Base-by-base conservation (phyloP, 2,113 vertebrate species). In the Eonycteris spelaea region DNA sequence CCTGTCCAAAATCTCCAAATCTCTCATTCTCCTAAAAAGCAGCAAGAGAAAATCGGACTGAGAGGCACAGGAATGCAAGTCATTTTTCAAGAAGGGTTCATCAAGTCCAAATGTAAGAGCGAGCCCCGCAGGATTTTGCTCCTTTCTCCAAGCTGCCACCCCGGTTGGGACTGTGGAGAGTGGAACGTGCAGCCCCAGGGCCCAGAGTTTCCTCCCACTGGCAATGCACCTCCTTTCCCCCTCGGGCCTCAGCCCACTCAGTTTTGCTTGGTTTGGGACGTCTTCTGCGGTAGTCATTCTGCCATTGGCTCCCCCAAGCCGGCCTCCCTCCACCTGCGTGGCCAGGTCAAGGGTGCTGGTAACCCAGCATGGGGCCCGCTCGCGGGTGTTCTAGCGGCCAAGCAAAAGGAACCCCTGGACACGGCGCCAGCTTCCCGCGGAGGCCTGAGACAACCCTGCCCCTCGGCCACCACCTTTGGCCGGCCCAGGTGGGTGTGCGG, bases 321-420 rank as follows among this genome's bases (percentile, higher is more conserved):
- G 4, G 38, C 26, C 65, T 59, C 77, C 61, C 45, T 55, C 19
- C 65, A 5, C 35, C 28, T 6, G 57, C 26, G 96, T 91, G 98
- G 53, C 83, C 97, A 65, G 98, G 97, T 63, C 98, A 98, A 68
- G 98, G 89, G 84, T 98, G 98, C 92, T 98, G 98, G 55, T 97
- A 98, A 9, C 97, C 97, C 30, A 98, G 96, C 70, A 98, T 96
- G 68, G 98, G 95, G 77, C 97, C 28, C 0, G 67, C 96, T 97
- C 97, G 98, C 91, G 98, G 85, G 26, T 85, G 97, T 33, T 98
- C 95, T 92, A 97, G 96, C 24, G 98, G 98, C 99, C 99, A 99
- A 63, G 97, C 24, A 48, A 53, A 88, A 24, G 98, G 74, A 0
- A 97, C 97, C 3, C 75, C 96, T 0, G 95, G 82, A 51, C 96